A percentile compares a stretch with the other conserved stretches of the same genome.
These are phyloP conservation scores for Acanthis flammea DNA, from an alignment of 2,797 vertebrate species.

Conservation along the genomic window DNA sequence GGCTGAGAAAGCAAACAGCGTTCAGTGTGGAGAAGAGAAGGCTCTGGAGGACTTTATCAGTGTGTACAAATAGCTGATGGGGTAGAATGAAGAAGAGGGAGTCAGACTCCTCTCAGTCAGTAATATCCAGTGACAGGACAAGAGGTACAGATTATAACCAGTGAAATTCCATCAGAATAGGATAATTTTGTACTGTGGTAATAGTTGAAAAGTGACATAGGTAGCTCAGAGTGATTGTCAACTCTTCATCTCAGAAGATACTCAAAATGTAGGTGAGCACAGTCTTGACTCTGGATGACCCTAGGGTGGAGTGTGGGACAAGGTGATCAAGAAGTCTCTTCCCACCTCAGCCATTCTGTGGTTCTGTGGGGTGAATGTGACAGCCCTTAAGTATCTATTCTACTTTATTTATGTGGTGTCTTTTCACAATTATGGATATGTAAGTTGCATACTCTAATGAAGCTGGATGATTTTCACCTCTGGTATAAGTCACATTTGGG, in stretches of 20 bases:
- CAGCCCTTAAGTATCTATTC: not conserved
- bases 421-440: not conserved
- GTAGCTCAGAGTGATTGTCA: not conserved
- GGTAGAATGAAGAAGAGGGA: not conserved
- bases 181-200: not conserved
- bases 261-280: not conserved
- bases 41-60: not conserved
- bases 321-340: not conserved
- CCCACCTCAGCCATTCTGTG: not conserved
- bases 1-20: not conserved
- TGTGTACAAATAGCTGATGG: not conserved
- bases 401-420: not conserved
- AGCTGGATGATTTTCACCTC: not conserved
- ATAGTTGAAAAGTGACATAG: not conserved
- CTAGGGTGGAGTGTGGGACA: not conserved
- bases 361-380: not conserved
- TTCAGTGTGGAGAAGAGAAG: not conserved
- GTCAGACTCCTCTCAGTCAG: not conserved
- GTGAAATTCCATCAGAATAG: not conserved
- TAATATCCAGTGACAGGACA: not conserved
- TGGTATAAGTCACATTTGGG: not conserved
- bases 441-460: not conserved
- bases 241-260: not conserved
- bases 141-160: not conserved
- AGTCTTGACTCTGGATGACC: not conserved